These are phyloP conservation scores for Yponomeuta evonymella DNA, from an alignment of 2,888 invertebrate genomes.

Conservation along the genomic window DNA sequence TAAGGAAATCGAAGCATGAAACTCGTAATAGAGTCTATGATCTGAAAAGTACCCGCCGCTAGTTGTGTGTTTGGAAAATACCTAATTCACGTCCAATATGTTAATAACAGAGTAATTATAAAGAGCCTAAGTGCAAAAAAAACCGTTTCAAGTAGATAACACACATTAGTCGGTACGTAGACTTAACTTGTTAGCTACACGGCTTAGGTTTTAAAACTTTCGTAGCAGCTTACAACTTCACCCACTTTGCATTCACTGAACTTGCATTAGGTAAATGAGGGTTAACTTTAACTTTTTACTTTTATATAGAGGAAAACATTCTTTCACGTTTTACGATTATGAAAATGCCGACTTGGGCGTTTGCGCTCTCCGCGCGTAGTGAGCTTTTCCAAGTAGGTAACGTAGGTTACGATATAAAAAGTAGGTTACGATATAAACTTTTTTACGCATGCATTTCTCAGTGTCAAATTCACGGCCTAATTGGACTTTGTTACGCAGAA, in stretches of 20 bases:
- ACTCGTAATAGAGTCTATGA: too few relatives aligned
- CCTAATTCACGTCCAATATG: too few relatives aligned
- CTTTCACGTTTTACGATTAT: constrained; percentile 9
- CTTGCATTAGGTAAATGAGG: not conserved
- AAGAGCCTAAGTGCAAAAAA: too few relatives aligned
- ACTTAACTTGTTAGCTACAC: not conserved
- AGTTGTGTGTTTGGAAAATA: too few relatives aligned
- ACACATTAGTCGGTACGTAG: not conserved
- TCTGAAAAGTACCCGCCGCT: too few relatives aligned
- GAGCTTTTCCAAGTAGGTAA: not conserved
- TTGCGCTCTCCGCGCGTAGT: not conserved
- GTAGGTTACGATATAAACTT: not conserved
- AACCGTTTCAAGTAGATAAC: not conserved
- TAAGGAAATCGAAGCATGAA: too few relatives aligned
- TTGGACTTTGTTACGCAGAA: too few relatives aligned
- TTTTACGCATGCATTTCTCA: not conserved
- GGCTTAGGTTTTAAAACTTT: constrained; percentile 24
- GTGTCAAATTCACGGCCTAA: too few relatives aligned
- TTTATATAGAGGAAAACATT: not conserved
- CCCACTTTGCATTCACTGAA: not conserved
- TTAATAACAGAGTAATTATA: too few relatives aligned
- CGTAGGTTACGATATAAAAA: not conserved
- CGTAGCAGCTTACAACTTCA: not conserved
- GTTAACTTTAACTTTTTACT: constrained; percentile 2
- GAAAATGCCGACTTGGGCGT: not conserved